Evolutionary conservation across 2,797 vertebrate genomes (phyloP).

Genomic region (Bovichtus diacanthus): DNA sequence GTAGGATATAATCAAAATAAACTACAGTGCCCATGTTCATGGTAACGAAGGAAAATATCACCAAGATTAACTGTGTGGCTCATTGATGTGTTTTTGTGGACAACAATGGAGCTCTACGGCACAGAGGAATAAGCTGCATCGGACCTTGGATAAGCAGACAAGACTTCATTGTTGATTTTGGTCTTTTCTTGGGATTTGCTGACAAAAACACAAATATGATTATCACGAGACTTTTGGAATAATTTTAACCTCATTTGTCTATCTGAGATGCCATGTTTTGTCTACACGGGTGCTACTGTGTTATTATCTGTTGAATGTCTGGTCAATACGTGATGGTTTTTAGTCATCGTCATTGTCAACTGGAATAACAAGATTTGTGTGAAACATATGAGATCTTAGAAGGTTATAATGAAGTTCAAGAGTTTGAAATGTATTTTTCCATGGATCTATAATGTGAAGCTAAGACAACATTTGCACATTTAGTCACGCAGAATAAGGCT

Average conservation of each 20-base stretch:
- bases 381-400: not conserved
- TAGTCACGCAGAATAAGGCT: not conserved
- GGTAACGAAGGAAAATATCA: too few relatives aligned
- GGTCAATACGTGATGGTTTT: slow-evolving; percentile 18
- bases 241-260: not conserved
- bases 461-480: slow-evolving; percentile 9
- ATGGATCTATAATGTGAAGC: slow-evolving; percentile 6
- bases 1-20: not conserved
- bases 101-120: not conserved
- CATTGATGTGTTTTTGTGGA: not conserved
- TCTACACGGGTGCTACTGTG: slow-evolving; percentile 11
- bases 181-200: not conserved
- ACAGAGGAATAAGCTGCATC: not conserved
- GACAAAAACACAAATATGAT: not conserved
- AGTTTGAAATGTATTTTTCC: not conserved
- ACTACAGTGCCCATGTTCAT: not conserved
- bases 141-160: not conserved
- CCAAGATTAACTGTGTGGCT: not conserved
- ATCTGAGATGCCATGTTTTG: not conserved
- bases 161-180: not conserved
- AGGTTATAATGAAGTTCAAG: not conserved
- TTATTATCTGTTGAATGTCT: slow-evolving; percentile 30
- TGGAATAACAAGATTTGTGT: slow-evolving; percentile 32
- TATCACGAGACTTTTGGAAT: not conserved
- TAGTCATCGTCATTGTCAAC: slow-evolving; percentile 23